Evolutionary conservation across 2,888 invertebrate species (phyloP), one percentile per base, ranked within the genome.

Genomic region (Rotaria sp.): DNA sequence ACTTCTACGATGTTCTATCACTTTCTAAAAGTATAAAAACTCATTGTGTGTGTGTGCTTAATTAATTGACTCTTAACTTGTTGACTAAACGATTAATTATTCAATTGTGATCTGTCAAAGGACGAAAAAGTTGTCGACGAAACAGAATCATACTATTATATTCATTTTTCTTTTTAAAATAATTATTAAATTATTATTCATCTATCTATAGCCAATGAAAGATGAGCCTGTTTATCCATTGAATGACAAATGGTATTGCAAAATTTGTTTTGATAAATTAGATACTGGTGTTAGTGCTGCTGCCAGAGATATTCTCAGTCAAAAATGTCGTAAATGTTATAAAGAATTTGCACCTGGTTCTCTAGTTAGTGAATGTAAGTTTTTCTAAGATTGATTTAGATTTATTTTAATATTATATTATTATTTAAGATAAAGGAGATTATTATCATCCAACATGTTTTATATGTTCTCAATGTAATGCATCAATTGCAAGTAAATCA

Each of bases 401-500:
- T 26, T 26, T 26, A 15, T n/a, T 59, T 59, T 59, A 59, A 59
- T n/a, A 7, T 4, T n/a, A 30, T 11, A 13, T 35, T 2, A 35
- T 18, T 35, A 26, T 30, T 67, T 2, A 67, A 67, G 67, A 67
- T 67, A 80, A 80, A 80, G 80, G 45, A 45, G 45, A 80, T 45
- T 80, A 80, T 80, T 80, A 45, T 80, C 80, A 80, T 80, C 80
- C 80, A 45, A n/a, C 41, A 26, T 80, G 80, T 80, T 45, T 80
- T 13, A n/a, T 45, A 13, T 80, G 80, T 45, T 45, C 45, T n/a
- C 80, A 80, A 80, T 80, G 80, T 45, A 26, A 45, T 45, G 11
- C 41, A 80, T 80, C 80, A 7, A 80, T 80, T n/a, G 26, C 45
- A 26, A 41, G 18, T 41, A 80, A 45, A 80, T 45, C 41, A 26